Percentiles rank a stretch among this genome's conserved stretches.
Evolutionary conservation across 2,888 invertebrate species (phyloP).

Genomic region (Ormyrus rosae): DNA sequence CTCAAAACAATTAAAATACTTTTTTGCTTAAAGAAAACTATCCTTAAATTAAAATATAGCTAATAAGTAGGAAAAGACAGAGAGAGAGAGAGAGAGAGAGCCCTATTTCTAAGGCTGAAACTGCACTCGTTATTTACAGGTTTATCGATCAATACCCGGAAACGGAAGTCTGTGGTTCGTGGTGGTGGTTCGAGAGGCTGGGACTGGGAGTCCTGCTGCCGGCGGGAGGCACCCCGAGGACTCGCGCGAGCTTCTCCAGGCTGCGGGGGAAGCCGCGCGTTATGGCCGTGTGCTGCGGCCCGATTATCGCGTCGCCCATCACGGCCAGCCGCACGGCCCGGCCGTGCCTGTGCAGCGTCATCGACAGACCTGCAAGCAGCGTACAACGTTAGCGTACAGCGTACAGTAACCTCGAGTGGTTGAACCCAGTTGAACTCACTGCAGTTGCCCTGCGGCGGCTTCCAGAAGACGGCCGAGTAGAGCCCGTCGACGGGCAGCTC

Average conservation of each 20-base stretch:
- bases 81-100: too few relatives aligned
- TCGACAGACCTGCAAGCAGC: conserved; percentile 80
- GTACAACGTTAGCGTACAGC: too few relatives aligned
- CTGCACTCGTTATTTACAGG: too few relatives aligned
- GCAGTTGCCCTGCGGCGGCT: conserved; percentile 86
- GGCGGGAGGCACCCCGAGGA: conserved; percentile 66
- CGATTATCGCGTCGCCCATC: conserved; percentile 84
- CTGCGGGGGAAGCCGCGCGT: conserved; percentile 69
- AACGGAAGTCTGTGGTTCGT: too few relatives aligned
- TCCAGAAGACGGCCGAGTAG: conserved; percentile 82
- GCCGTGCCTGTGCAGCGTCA: conserved; percentile 84
- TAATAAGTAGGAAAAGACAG: too few relatives aligned
- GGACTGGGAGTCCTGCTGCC: conserved; percentile 64
- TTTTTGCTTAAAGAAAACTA: too few relatives aligned
- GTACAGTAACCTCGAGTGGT: too few relatives aligned
- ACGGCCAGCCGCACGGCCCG: conserved; percentile 82
- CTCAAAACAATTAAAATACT: too few relatives aligned
- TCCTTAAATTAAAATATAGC: background rate
- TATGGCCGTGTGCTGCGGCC: conserved; percentile 79
- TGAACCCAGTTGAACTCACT: conserved; percentile 77
- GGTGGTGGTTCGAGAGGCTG: background rate
- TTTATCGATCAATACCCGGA: too few relatives aligned
- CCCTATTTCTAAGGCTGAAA: too few relatives aligned
- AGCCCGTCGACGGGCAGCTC: conserved; percentile 83
- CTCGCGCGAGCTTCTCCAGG: conserved; percentile 66